Evolutionary conservation across 2,113 vertebrate genomes (phyloP).

Genomic region (Pteronura brasiliensis): DNA sequence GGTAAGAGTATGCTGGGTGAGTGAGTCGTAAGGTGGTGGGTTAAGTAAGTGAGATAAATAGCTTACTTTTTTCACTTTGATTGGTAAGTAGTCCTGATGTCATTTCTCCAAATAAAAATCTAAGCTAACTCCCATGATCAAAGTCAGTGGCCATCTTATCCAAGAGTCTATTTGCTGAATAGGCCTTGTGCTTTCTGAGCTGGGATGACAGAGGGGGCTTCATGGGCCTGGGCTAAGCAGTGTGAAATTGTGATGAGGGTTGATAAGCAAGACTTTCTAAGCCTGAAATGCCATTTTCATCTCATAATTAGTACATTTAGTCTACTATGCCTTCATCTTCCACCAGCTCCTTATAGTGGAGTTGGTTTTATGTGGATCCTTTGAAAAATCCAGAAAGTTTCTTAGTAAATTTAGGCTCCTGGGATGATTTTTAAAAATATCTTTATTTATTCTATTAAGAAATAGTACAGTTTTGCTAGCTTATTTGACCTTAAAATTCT

Average conservation of each 20-base stretch:
- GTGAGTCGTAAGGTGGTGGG: not conserved
- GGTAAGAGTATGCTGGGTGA: not conserved
- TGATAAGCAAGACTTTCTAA: not conserved
- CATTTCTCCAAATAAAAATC: conserved; percentile 22
- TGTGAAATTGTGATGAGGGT: not conserved
- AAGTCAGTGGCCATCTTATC: not conserved
- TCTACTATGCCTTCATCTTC: not conserved
- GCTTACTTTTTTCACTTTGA: not conserved
- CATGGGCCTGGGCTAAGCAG: not conserved
- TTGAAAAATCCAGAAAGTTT: not conserved
- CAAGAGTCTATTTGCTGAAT: not conserved
- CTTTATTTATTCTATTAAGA: not conserved
- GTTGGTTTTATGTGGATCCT: not conserved
- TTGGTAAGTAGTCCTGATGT: not conserved
- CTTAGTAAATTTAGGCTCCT: not conserved
- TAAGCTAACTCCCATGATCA: not conserved
- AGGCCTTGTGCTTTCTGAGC: not conserved
- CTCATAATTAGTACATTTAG: not conserved
- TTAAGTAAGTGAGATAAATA: not conserved
- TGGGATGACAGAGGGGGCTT: not conserved
- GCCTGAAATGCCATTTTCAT: not conserved
- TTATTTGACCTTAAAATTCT: not conserved
- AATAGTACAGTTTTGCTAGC: not conserved
- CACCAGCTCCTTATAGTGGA: not conserved
- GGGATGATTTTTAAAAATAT: not conserved